Conservation (phyloP, 2,113 vertebrate genomes). For the Ammospiza caudacuta region DNA sequence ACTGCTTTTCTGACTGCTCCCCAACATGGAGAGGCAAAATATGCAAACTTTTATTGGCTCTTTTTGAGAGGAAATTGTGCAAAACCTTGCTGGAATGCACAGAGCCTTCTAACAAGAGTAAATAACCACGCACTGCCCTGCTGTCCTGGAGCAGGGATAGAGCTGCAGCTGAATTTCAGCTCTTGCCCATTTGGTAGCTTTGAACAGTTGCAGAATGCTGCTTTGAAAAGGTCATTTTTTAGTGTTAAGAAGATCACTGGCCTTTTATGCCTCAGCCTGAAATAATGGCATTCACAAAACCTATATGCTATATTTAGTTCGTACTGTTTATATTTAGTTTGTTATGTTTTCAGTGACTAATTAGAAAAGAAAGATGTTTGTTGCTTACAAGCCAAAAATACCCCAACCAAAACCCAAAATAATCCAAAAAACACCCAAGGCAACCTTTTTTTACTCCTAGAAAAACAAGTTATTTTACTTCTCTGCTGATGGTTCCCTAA, state of each 20-base stretch:
- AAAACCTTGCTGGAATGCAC: not conserved
- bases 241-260: not conserved
- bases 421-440: not conserved
- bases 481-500: not conserved
- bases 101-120: not conserved
- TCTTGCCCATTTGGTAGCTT: not conserved
- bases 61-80: not conserved
- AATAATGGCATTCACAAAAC: not conserved
- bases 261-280: not conserved
- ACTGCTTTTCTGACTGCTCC: not conserved
- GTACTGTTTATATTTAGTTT: not conserved
- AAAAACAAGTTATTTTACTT: not conserved
- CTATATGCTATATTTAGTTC: not conserved
- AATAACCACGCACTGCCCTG: not conserved
- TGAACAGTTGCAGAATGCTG: not conserved
- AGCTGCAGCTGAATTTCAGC: not conserved
- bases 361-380: not conserved
- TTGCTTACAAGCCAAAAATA: not conserved
- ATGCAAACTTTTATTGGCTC: not conserved
- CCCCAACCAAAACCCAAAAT: not conserved
- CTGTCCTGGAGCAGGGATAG: not conserved
- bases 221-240: not conserved
- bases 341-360: not conserved
- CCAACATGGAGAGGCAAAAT: not conserved
- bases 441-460: not conserved